Conservation (phyloP, 2,888 invertebrate genomes). For the Fabriciana adippe region DNA sequence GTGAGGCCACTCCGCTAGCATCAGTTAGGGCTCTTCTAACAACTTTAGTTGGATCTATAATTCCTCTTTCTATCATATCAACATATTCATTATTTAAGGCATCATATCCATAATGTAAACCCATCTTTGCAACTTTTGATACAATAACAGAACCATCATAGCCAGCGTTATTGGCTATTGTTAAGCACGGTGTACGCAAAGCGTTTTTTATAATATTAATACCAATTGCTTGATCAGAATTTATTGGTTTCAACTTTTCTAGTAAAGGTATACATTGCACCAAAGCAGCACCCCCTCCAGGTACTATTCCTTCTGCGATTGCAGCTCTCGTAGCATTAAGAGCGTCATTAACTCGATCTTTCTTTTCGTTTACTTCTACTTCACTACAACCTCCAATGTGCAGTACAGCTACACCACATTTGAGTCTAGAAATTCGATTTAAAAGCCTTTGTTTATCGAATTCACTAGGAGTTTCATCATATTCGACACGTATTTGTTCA, state of each 20-base stretch:
- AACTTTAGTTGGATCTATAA: slow-evolving; percentile 96
- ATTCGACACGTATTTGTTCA: slow-evolving; percentile 90
- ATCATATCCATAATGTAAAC: slow-evolving; percentile 91
- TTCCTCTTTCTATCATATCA: slow-evolving; percentile 94
- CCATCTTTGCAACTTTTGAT: slow-evolving; percentile 91
- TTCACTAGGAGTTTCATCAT: slow-evolving; percentile 90
- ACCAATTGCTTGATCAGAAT: slow-evolving; percentile 89
- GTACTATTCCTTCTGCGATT: slow-evolving; percentile 97
- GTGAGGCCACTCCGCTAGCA: slow-evolving; percentile 73
- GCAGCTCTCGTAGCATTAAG: slow-evolving; percentile 97
- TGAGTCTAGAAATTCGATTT: slow-evolving; percentile 93
- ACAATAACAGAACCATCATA: slow-evolving; percentile 94
- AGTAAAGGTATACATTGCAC: slow-evolving; percentile 89
- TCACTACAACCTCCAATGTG: slow-evolving; percentile 93
- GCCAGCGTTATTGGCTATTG: slow-evolving; percentile 95
- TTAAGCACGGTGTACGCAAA: slow-evolving; percentile 91
- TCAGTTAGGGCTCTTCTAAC: slow-evolving; percentile 68
- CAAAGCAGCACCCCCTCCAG: slow-evolving; percentile 96
- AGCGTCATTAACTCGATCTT: slow-evolving; percentile 97
- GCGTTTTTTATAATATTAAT: slow-evolving; percentile 93
- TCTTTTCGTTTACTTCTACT: slow-evolving; percentile 97
- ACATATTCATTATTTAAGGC: slow-evolving; percentile 93
- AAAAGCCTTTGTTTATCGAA: slow-evolving; percentile 95
- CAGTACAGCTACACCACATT: slow-evolving; percentile 89
- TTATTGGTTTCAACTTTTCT: slow-evolving; percentile 83